A percentile compares a stretch with the other conserved stretches of the same genome.
phyloP scores from a whole-genome alignment of 2,797 vertebrate genomes.

The Macroramphosus scolopax region DNA sequence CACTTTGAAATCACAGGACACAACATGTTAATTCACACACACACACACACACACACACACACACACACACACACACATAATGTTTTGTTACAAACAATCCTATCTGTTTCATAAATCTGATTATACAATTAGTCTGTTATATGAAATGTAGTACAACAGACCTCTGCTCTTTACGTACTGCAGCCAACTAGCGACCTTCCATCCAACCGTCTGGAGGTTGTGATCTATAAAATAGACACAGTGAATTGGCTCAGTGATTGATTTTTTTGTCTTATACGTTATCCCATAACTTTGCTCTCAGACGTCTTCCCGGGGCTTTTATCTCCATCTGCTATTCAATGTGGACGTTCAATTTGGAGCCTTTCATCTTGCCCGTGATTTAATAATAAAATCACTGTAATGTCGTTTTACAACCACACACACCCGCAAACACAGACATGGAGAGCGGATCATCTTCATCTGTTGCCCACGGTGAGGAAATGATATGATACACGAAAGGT shows the following conservation, averaged over 20 bases:
- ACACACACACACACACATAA: no score
- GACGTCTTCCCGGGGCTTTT: constrained; percentile 40
- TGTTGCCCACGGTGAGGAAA: not conserved
- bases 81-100: no score
- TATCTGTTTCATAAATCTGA: no score
- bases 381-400: constrained; percentile 51
- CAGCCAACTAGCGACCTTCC: constrained; percentile 18
- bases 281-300: constrained; percentile 42
- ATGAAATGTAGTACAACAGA: no score
- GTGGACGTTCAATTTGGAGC: constrained; percentile 24
- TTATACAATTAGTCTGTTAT: no score
- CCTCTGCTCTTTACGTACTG: no score
- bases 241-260: no score
- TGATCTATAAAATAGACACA: constrained; percentile 25
- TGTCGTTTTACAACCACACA: constrained; percentile 21
- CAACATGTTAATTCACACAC: not conserved
- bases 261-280: constrained; percentile 27
- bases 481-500: not conserved
- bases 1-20: no score
- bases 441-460: constrained; percentile 6
- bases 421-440: constrained; percentile 25
- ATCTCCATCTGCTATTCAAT: constrained; percentile 43
- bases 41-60: not conserved
- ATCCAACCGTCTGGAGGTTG: constrained; percentile 16
- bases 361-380: constrained; percentile 64